A percentile compares a stretch with the other conserved stretches of the same genome.
Evolutionary conservation across 2,113 vertebrate genomes (phyloP).

Genomic region (Phodopus roborovskii): DNA sequence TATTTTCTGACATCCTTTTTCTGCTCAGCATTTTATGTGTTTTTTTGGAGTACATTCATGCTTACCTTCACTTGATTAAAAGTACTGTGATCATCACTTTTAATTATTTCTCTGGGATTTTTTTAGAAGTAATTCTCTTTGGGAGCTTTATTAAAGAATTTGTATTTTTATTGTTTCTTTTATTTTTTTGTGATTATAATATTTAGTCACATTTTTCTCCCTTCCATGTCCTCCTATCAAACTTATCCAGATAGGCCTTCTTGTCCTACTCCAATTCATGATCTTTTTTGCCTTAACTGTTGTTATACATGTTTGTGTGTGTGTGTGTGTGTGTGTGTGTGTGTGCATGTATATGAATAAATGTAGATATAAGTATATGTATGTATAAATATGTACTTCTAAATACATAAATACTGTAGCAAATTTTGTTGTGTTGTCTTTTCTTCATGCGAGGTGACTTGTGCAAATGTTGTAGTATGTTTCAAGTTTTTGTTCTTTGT

Average conservation of each 20-base stretch:
- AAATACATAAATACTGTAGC: not conserved
- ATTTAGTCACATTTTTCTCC: not conserved
- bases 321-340: not conserved
- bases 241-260: not conserved
- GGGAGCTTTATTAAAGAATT: not conserved
- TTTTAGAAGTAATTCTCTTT: not conserved
- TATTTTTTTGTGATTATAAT: not conserved
- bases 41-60: not conserved
- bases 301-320: not conserved
- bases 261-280: not conserved
- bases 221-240: not conserved
- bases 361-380: not conserved
- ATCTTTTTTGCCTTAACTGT: accelerated
- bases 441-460: not conserved
- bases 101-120: not conserved
- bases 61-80: not conserved
- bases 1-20: not conserved
- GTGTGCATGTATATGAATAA: not conserved
- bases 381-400: not conserved
- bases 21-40: not conserved
- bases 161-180: not conserved
- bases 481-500: not conserved
- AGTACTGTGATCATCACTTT: not conserved
- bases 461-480: not conserved
- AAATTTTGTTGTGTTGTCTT: not conserved